These are phyloP conservation scores for Saturnia pavonia DNA, from an alignment of 2,888 invertebrate species.

Conservation along the genomic window DNA sequence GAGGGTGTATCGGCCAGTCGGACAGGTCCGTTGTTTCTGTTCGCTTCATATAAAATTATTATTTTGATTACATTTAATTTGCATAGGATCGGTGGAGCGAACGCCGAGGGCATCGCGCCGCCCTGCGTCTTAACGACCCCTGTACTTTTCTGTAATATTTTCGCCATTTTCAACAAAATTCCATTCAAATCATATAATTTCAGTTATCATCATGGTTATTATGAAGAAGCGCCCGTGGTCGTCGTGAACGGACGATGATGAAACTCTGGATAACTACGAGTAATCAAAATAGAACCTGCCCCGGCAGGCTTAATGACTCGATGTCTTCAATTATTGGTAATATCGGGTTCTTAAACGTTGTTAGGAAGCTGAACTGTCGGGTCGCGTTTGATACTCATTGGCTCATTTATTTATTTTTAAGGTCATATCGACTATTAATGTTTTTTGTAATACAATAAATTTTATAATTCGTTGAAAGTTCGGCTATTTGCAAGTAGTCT, in stretches of 20 bases:
- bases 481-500: not conserved
- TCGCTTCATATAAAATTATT: conserved; percentile 71
- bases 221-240: conserved; percentile 75
- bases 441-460: conserved; percentile 17
- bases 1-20: conserved; percentile 42
- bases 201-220: conserved; percentile 79
- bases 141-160: conserved; percentile 81
- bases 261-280: conserved; percentile 80
- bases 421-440: conserved; percentile 46
- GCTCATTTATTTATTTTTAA: conserved; percentile 51
- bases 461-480: not conserved
- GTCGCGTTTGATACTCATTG: conserved; percentile 41
- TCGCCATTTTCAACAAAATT: conserved; percentile 82
- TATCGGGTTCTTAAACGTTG: conserved; percentile 76
- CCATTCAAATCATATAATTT: conserved; percentile 81
- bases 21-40: conserved; percentile 50
- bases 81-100: conserved; percentile 70
- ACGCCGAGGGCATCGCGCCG: conserved; percentile 60
- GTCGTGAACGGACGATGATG: conserved; percentile 63
- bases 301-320: conserved; percentile 70
- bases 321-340: conserved; percentile 79
- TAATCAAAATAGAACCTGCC: conserved; percentile 77
- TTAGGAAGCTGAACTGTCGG: conserved; percentile 72
- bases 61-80: conserved; percentile 82
- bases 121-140: conserved; percentile 71